Evolutionary conservation across 2,113 vertebrate genomes (phyloP).

Genomic region (Callopanchax toddi): DNA sequence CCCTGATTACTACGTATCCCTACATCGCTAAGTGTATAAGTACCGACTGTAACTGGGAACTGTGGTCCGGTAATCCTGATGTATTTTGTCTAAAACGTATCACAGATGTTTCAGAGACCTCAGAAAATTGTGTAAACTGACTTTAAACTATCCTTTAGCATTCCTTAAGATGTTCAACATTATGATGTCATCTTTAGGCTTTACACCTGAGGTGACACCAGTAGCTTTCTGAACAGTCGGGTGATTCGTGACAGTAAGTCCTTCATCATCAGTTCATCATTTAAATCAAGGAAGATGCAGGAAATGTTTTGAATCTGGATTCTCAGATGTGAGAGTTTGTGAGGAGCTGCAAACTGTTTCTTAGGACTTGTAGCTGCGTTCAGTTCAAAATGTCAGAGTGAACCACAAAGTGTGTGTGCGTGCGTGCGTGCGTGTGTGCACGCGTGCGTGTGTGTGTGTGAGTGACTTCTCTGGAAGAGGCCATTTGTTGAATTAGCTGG

Average conservation of each 20-base stretch:
- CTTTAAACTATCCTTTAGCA: too few species aligned
- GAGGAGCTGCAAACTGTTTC: not conserved
- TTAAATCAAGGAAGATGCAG: not conserved
- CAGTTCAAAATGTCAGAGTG: not conserved
- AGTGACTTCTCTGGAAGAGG: slow-evolving; percentile 30
- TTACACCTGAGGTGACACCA: not conserved
- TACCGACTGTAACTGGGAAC: too few species aligned
- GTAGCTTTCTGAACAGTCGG: not conserved
- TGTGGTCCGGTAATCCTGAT: too few species aligned
- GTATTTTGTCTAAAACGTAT: too few species aligned
- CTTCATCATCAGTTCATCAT: not conserved
- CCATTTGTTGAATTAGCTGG: slow-evolving; percentile 73
- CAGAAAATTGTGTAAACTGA: too few species aligned
- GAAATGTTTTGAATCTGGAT: not conserved
- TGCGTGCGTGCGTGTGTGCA: slow-evolving; percentile 9
- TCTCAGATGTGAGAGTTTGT: not conserved
- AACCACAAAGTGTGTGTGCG: not conserved
- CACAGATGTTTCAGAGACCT: too few species aligned
- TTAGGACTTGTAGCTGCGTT: not conserved
- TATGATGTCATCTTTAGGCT: not conserved
- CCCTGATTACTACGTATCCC: too few species aligned
- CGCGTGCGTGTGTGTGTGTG: slow-evolving; percentile 6
- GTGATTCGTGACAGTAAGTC: not conserved
- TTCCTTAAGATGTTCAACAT: too few species aligned
- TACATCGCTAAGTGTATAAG: too few species aligned